A percentile compares a stretch with the other conserved stretches of the same genome.
Evolutionary conservation across 2,113 vertebrate genomes (phyloP).

Genomic region (Oxygymnocypris stewartii): DNA sequence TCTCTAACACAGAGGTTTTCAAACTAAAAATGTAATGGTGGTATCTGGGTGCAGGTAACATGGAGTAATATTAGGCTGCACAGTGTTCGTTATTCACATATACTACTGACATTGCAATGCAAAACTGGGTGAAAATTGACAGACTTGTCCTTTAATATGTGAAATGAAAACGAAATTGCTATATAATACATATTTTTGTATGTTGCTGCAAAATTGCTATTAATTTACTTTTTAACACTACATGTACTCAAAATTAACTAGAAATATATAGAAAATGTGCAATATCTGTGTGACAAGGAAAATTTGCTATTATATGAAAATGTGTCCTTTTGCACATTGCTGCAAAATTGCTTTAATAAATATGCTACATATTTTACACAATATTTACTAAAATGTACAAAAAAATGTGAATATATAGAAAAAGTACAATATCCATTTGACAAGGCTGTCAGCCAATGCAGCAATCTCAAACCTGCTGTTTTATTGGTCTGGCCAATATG

Average conservation of each 20-base stretch:
- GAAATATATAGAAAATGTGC: too few species aligned
- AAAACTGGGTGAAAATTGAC: not conserved
- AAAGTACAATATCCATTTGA: too few species aligned
- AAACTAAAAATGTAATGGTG: not conserved
- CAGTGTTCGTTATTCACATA: not conserved
- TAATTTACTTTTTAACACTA: not conserved
- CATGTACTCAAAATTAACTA: not conserved
- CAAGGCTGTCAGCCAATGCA: not conserved
- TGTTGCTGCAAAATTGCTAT: too few species aligned
- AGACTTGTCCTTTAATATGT: not conserved
- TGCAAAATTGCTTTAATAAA: too few species aligned
- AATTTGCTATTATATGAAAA: too few species aligned
- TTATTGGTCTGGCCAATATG: not conserved
- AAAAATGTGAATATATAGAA: too few species aligned
- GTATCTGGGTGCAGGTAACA: not conserved
- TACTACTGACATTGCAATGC: not conserved
- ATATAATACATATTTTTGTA: not conserved
- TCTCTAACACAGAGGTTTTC: not conserved
- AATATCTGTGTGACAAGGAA: too few species aligned
- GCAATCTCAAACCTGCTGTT: not conserved
- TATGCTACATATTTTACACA: not conserved
- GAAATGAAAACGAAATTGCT: not conserved
- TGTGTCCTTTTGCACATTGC: too few species aligned
- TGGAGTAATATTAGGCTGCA: not conserved
- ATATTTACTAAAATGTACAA: too few species aligned